A percentile compares a stretch with the other conserved stretches of the same genome.
These are phyloP conservation scores for Bostrychus sinensis DNA, from an alignment of 2,113 vertebrate genomes.

Conservation along the genomic window DNA sequence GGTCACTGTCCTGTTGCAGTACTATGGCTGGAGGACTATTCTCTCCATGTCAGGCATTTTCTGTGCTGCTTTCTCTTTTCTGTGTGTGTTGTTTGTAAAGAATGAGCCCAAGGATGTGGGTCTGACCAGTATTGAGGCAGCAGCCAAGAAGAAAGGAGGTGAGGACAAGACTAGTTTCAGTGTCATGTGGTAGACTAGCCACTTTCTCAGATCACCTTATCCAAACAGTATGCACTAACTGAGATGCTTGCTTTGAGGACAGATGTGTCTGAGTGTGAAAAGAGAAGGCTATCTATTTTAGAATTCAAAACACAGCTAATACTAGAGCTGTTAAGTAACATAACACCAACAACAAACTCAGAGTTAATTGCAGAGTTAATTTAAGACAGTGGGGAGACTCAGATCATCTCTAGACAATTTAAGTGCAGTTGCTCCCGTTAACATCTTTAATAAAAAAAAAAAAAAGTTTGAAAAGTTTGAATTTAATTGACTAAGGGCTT, in stretches of 20 bases:
- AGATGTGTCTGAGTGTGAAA: too few relatives aligned
- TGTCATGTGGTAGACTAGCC: neutral
- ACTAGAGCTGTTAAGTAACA: too few relatives aligned
- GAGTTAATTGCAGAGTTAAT: conserved; percentile 1
- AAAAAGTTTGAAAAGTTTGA: too few relatives aligned
- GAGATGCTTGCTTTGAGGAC: too few relatives aligned
- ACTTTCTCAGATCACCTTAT: conserved; percentile 14
- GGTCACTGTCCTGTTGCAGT: conserved; percentile 85
- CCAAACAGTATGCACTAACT: neutral
- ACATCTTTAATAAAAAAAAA: too few relatives aligned
- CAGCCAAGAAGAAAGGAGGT: conserved; percentile 81
- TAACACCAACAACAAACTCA: neutral
- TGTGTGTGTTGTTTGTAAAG: conserved; percentile 87
- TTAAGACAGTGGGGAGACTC: neutral
- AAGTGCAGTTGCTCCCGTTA: neutral
- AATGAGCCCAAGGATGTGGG: conserved; percentile 94
- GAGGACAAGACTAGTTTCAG: conserved; percentile 8
- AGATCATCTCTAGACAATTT: neutral
- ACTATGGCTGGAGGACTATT: conserved; percentile 91
- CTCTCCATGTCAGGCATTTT: conserved; percentile 86
- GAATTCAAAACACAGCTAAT: too few relatives aligned
- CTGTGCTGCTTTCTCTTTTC: conserved; percentile 84
- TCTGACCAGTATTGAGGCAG: conserved; percentile 84
- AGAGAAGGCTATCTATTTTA: too few relatives aligned
- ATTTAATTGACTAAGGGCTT: too few relatives aligned